These are phyloP conservation scores for Caretta caretta DNA, from an alignment of 2,113 vertebrate species.

Conservation along the genomic window DNA sequence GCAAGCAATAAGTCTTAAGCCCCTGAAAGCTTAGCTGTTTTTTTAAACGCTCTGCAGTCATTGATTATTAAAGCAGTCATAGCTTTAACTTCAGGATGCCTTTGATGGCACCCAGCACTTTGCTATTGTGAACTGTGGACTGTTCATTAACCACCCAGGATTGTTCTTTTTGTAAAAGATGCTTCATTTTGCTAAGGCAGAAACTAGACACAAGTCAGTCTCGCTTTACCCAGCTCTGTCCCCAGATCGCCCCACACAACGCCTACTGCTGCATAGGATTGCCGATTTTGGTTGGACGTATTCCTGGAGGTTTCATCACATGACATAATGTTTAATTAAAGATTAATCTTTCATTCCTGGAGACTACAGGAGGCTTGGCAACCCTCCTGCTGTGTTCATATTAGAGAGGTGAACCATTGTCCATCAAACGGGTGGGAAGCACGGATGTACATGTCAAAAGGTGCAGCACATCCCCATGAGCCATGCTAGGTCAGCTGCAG, in stretches of 20 bases:
- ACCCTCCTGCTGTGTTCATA: background rate
- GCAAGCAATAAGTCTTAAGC: constrained; percentile 84
- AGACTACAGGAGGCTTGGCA: background rate
- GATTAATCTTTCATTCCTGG: background rate
- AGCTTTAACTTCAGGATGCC: constrained; percentile 76
- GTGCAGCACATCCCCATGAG: background rate
- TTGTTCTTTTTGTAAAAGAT: background rate
- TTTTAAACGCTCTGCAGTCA: constrained; percentile 79
- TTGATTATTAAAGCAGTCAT: constrained; percentile 82
- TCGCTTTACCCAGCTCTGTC: constrained; percentile 13
- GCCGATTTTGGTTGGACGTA: background rate
- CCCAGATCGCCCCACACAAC: background rate
- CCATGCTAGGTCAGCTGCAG: too few relatives aligned
- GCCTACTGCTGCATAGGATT: background rate
- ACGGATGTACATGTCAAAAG: background rate
- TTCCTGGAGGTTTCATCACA: background rate
- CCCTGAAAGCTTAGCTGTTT: constrained; percentile 79
- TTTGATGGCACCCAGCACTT: constrained; percentile 74
- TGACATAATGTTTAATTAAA: background rate
- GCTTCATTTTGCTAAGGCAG: background rate
- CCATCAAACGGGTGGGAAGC: background rate
- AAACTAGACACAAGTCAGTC: background rate
- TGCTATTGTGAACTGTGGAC: constrained; percentile 66
- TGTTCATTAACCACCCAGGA: constrained; percentile 63
- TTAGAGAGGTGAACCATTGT: background rate